Evolutionary conservation across 2,797 vertebrate genomes (phyloP).

Genomic region (Gymnopithys bicolor): DNA sequence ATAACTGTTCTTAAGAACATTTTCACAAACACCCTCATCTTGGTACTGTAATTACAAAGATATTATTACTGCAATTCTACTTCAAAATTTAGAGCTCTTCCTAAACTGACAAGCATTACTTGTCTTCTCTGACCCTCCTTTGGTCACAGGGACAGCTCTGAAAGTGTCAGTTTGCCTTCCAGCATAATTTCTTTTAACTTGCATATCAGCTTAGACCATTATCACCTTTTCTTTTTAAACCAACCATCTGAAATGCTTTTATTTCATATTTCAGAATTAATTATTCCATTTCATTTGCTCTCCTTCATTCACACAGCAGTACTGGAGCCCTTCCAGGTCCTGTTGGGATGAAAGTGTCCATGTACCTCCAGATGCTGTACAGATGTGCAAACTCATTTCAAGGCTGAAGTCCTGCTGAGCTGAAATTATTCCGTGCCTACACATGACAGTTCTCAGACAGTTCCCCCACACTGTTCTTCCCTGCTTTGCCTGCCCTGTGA

Average conservation of each 20-base stretch:
- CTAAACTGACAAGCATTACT: not conserved
- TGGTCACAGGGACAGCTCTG: not conserved
- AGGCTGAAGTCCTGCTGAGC: not conserved
- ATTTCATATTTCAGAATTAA: not conserved
- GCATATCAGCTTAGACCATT: not conserved
- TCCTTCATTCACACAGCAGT: not conserved
- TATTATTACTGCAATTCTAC: constrained; percentile 16
- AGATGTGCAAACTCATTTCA: not conserved
- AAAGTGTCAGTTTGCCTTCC: not conserved
- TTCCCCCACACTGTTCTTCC: not conserved
- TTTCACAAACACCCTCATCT: constrained; percentile 1
- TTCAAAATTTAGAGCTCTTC: not conserved
- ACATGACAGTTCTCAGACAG: not conserved
- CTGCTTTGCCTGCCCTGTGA: not conserved
- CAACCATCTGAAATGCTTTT: not conserved
- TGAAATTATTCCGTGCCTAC: not conserved
- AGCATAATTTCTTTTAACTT: not conserved
- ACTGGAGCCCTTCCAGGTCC: not conserved
- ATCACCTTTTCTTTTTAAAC: not conserved
- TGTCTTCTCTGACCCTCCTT: not conserved
- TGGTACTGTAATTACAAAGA: constrained; percentile 12
- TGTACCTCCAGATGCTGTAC: not conserved
- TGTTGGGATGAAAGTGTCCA: not conserved
- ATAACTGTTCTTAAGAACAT: constrained; percentile 13
- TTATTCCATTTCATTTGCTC: not conserved